These are phyloP conservation scores for Tipula helvola DNA, from an alignment of 2,888 invertebrate genomes.

Conservation along the genomic window DNA sequence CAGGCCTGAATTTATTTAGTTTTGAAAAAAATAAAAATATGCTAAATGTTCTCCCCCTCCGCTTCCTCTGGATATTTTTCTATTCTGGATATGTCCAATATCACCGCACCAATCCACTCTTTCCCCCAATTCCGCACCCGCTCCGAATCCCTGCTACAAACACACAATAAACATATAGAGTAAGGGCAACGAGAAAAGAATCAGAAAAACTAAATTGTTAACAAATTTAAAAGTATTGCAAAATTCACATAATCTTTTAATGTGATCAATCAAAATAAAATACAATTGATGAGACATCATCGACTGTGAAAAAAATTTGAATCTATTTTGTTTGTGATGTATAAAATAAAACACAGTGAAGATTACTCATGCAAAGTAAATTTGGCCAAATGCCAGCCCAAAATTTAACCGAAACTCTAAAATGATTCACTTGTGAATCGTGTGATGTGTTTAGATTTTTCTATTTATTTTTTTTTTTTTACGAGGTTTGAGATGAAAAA, in stretches of 20 bases:
- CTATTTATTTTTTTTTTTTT: neutral
- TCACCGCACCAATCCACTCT: no score
- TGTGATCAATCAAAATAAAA: neutral
- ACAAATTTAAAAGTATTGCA: no score
- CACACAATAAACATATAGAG: no score
- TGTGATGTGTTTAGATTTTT: neutral
- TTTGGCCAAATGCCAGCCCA: neutral
- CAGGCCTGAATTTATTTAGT: no score
- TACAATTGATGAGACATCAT: neutral
- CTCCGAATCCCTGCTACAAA: no score
- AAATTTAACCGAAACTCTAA: neutral
- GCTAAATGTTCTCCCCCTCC: no score
- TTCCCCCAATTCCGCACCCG: no score
- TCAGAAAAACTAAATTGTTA: no score
- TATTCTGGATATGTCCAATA: no score
- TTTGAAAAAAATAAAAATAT: no score
- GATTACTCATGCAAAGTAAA: neutral
- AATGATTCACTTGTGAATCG: neutral
- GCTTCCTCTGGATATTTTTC: no score
- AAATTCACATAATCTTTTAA: neutral
- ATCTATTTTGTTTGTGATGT: neutral
- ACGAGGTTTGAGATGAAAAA: neutral
- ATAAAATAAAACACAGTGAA: neutral
- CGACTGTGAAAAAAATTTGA: neutral
- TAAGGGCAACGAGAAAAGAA: no score